A percentile compares a stretch with the other conserved stretches of the same genome.
Conservation (phyloP, 2,797 vertebrate genomes). For the Lacerta agilis region DNA sequence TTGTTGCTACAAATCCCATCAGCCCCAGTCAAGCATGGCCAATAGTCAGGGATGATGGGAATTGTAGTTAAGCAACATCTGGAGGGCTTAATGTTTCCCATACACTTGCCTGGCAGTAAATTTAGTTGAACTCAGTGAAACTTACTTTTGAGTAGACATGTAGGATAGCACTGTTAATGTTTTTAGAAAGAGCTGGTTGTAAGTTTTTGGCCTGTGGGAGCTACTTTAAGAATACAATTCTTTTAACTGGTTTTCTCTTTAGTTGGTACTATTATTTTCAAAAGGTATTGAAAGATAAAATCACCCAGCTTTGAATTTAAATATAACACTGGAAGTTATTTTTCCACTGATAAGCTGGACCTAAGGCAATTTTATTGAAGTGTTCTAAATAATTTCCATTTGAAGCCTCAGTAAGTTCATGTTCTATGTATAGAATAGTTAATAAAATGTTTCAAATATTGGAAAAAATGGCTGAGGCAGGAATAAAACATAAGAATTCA, state of each 20-base stretch:
- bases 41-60: too few relatives aligned
- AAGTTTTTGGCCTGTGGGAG: not conserved
- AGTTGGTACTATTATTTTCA: not conserved
- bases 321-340: not conserved
- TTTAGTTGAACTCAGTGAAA: not conserved
- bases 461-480: conserved; percentile 37
- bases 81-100: too few relatives aligned
- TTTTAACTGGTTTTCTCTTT: not conserved
- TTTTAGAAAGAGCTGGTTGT: not conserved
- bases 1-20: too few relatives aligned
- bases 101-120: not conserved
- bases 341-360: conserved; percentile 17
- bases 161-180: not conserved
- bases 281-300: not conserved
- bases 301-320: not conserved
- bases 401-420: conserved; percentile 10
- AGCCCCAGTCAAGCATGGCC: too few relatives aligned
- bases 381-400: conserved; percentile 14
- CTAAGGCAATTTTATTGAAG: not conserved
- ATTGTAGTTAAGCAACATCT: too few relatives aligned
- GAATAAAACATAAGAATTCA: conserved; percentile 43
- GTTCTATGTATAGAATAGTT: not conserved
- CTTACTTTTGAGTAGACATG: not conserved
- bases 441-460: conserved; percentile 30
- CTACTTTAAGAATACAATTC: not conserved